Base-by-base conservation (phyloP, 2,888 invertebrate species). In the Spodoptera littoralis region DNA sequence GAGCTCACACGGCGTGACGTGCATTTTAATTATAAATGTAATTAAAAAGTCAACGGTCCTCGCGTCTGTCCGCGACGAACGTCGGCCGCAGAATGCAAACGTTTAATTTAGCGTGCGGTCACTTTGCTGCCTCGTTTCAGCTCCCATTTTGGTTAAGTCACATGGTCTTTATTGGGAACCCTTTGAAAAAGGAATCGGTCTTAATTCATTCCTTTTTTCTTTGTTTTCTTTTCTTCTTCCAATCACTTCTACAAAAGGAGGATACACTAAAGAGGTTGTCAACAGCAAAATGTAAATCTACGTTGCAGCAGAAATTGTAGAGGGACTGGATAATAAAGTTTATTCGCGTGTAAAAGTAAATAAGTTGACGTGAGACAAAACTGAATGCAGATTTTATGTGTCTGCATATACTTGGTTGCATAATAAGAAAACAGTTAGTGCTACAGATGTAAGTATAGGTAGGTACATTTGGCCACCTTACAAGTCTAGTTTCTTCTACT, bases 11-110 rank as follows among this genome's bases (percentile, higher is more conserved):
- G 71, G 79, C 77, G 70, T 76, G 79, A 71, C 76, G 74, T 81
- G 83, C 82, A 83, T 87, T 88, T 88, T 88, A 88, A 88, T 90
- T 90, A 85, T 80, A 84, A 85, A 85, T 80, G 83, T 85, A 88
- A 90, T 89, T 88, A 87, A 86, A 86, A 85, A 76, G 77, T 80
- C 79, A 70, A 64, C 74, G 69, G 72, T 70, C 63, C 52, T 61
- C 55, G 76, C 78, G 85, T 85, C 83, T 82, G 81, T 60, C 58
- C 77, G 61, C 77, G 78, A 76, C 79, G 77, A 81, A 55, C 73
- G 68, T 70, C 61, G 73, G 58, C 81, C 83, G 63, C 83, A 84
- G 82, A 88, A 89, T 89, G 88, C 84, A 79, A 84, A 84, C 87
- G 81, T 88, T 90, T 88, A 84, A 90, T 90, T 88, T 87, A 69